Base-by-base conservation (phyloP, 2,888 invertebrate genomes). In the Conus canariensis region DNA sequence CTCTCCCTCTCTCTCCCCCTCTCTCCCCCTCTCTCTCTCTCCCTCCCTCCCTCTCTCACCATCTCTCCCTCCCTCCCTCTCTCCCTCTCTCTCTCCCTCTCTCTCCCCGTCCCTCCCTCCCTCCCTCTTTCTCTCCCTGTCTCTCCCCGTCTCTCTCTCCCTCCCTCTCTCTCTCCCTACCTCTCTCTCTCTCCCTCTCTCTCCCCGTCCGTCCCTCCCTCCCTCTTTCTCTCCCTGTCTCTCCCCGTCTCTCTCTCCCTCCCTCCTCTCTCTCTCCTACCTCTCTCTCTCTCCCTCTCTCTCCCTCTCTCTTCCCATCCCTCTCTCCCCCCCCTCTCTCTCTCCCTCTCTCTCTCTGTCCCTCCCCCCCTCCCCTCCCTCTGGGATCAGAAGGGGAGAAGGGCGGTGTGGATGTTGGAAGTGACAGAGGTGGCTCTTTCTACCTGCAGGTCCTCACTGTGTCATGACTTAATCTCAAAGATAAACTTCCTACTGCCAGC, bases 21-120 rank as follows among this genome's bases (percentile, higher is more conserved):
- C 77, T 77, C 77, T 77, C 77, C 25, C 77, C 25, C 77, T 77
- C 77, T 77, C 77, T 30, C 77, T 77, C 77, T 77, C 77, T 77
- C 77, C 14, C 77, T 25, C 77, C 9, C 77, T 70, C 77, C 77
- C 70, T 77, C 30, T 77, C 77, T 77, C 77, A 0, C 30, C 25
- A 2, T 77, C 77, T 14, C 30, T 30, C 30, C 6, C 77, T 77
- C 77, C 6, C 77, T 30, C 77, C 14, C 77, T 77, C 77, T 30
- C 77, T 77, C 77, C 25, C 77, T 77, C 77, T 77, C 77, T 30
- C 77, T 30, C 77, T 30, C 30, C 14, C 77, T n/a, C 25, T 25
- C 30, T 25, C 19, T 25, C 77, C 14, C 19, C 14, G 25, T 25
- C 77, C 30, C 25, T 77, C 77, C 30, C 77, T 77, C 77, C 25